Evolutionary conservation across 2,113 vertebrate species (phyloP), one percentile per base, ranked within the genome.

Genomic region (Laticauda colubrina): DNA sequence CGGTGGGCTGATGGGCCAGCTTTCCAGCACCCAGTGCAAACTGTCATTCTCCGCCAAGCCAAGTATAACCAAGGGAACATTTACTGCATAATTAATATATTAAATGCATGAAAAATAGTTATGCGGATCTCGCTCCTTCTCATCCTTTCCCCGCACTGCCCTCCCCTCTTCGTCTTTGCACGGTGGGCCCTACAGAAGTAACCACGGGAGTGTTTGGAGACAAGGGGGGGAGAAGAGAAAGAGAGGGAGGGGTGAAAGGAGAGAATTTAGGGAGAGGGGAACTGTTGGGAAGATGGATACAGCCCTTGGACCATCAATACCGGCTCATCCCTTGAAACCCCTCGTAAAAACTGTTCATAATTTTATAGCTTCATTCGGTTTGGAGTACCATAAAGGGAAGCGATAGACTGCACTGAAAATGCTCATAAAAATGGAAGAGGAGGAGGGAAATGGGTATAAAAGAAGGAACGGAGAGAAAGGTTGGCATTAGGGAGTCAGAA

Each of bases 31-130:
- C 98, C 95, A 97, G 97, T 98, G 98, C 98, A 98, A 99, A 98
- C 98, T 99, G 98, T 99, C 99, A 99, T 98, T 99, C 98, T 97
- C 97, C 95, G 97, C 98, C 98, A 98, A 98, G 98, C 98, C 98
- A 98, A 99, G 98, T 98, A 99, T 98, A 98, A 99, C 98, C 99
- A 98, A 97, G 99, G 99, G 99, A 99, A 98, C 99, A 99, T 99
- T 99, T 99, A 99, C 98, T 43, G 89, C 98, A 99, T 99, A 99
- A 99, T 99, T 99, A 99, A 99, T 99, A 99, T 99, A 99, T 99
- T 99, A 99, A 99, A 99, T 99, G 99, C 99, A 99, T 99, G 99
- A 99, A 99, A 99, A 99, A 99, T 99, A 99, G 99, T 99, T 99
- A 99, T 98, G 98, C 98, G 98, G 98, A 96, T 93, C 57, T 59